phyloP scores from a whole-genome alignment of 2,888 invertebrate genomes.

The Trichacis sp. region DNA sequence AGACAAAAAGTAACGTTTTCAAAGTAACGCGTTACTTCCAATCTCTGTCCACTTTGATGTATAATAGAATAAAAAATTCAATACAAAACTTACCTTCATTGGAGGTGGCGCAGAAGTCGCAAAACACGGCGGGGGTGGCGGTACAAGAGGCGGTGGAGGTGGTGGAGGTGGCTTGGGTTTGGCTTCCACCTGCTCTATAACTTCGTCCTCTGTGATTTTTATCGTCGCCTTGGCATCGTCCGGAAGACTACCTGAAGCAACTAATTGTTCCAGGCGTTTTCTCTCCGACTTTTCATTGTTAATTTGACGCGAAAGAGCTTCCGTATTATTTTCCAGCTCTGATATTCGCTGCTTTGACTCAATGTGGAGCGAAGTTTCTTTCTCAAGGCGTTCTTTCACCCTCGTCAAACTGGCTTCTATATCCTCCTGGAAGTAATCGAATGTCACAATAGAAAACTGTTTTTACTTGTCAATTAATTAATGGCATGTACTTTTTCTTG shows the following conservation, averaged over 20 bases:
- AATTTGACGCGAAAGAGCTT: conserved; percentile 71
- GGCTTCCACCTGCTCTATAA: conserved; percentile 61
- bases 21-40: too few relatives aligned
- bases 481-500: conserved; percentile 84
- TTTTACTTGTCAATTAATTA: too few relatives aligned
- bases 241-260: conserved; percentile 91
- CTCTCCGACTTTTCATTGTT: conserved; percentile 85
- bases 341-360: conserved; percentile 84
- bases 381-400: conserved; percentile 88
- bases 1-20: too few relatives aligned
- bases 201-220: conserved; percentile 65
- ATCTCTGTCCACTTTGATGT: too few relatives aligned
- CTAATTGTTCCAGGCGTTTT: conserved; percentile 84
- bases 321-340: conserved; percentile 74
- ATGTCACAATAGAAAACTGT: too few relatives aligned
- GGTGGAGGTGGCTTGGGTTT: conserved; percentile 72
- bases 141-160: conserved; percentile 72
- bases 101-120: conserved; percentile 74
- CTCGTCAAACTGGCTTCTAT: conserved; percentile 84
- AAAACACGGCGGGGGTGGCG: conserved; percentile 75
- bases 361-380: conserved; percentile 88
- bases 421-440: conserved; percentile 83
- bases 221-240: conserved; percentile 86
- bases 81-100: conserved; percentile 56
- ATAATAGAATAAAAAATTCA: too few relatives aligned